Evolutionary conservation across 2,888 invertebrate genomes (phyloP).

Genomic region (Perizoma affinitatum): DNA sequence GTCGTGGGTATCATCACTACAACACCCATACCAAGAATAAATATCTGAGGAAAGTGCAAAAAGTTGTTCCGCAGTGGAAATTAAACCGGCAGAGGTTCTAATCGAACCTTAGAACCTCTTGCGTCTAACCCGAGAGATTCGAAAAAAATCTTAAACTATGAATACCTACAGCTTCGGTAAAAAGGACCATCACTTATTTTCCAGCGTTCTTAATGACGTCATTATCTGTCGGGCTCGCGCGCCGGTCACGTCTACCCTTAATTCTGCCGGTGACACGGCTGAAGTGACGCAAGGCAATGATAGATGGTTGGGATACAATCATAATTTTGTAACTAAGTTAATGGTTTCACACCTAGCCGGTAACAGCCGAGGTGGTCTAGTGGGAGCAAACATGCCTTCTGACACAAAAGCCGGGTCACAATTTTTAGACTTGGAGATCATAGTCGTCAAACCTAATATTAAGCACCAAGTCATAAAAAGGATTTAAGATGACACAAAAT

Average conservation of each 20-base stretch:
- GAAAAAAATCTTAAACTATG: conserved; percentile 52
- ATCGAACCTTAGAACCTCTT: no score
- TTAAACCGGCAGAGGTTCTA: no score
- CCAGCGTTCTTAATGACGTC: conserved; percentile 73
- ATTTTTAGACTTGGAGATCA: background rate
- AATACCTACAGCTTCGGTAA: conserved; percentile 54
- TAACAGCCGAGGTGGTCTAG: conserved; percentile 1
- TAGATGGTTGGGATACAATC: conserved; percentile 53
- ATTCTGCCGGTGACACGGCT: conserved; percentile 59
- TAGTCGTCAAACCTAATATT: no score
- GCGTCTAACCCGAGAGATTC: conserved; percentile 29
- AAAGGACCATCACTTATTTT: conserved; percentile 70
- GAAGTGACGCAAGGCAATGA: conserved; percentile 58
- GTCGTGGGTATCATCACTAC: no score
- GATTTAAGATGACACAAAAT: no score
- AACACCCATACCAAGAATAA: no score
- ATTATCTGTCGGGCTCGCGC: conserved; percentile 64
- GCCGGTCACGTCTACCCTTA: conserved; percentile 65
- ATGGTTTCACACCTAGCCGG: conserved; percentile 25
- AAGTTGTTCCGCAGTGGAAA: no score
- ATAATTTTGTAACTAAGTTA: conserved; percentile 33
- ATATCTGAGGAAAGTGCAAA: no score
- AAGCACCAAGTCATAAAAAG: no score
- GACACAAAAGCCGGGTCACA: background rate
- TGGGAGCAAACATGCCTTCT: background rate